Base-by-base conservation (phyloP, 2,113 vertebrate species). In the Cairina moschata region DNA sequence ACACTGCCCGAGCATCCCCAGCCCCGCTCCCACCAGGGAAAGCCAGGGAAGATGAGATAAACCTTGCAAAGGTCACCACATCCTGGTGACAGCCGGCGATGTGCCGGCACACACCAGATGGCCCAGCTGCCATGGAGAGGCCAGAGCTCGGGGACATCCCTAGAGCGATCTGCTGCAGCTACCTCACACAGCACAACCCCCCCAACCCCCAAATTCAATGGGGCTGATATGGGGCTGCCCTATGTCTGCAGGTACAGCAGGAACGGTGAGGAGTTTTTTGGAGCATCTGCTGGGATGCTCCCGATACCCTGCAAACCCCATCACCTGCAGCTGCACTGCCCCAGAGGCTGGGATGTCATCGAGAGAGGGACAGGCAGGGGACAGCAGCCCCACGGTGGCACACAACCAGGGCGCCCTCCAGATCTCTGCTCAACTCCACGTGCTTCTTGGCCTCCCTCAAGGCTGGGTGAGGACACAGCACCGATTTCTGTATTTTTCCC, bases 381-480 rank as follows among this genome's bases (percentile, higher is more conserved):
- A 76, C 58, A 81, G 22, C 2, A 28, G 34, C 22, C 69, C n/a
- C 56, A 2, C 8, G 26, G 60, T 44, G 58, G 40, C 55, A 68
- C 50, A 46, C 14, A 69, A 31, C n/a, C 0, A 0, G 32, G 28
- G 38, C 34, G 1, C 22, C 20, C 3, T 2, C 11, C 42, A 25
- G 34, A 34, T 60, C 13, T 28, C 9, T 26, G 31, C 26, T 63
- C 34, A 34, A 9, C 31, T 11, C 40, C 55, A 22, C 11, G 13
- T 2, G 0, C 36, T 80, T 75, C 62, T 40, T 40, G 25, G 23
- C 34, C 28, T 29, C 56, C 50, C 26, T 20, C 2, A 0, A 60
- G 59, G 40, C 40, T 7, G 1, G 20, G 62, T 4, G 1, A 62
- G 22, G 42, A 21, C 8, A 32, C 6, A 1, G 44, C 21, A 84